Base-by-base conservation (phyloP, 2,888 invertebrate genomes). In the Drosophila bunnanda region DNA sequence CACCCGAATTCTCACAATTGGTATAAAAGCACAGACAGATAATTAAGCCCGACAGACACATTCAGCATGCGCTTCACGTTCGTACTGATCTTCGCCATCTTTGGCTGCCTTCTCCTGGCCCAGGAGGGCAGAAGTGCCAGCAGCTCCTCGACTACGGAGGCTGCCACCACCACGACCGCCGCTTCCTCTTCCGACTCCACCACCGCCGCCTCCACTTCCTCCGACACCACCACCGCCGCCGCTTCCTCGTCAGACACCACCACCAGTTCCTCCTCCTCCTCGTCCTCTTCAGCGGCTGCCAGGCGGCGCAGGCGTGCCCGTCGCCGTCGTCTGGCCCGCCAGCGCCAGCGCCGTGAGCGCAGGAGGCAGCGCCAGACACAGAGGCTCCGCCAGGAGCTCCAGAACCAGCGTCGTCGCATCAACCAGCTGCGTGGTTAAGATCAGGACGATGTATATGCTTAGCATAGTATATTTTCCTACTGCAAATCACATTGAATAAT, bases 261-360 rank as follows among this genome's bases (percentile, higher is more conserved):
- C 22, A 20, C 66, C 13, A 13, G 32, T 15, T 30, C 53, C 1
- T 30, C 65, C 12, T 38, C 60, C 7, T 53, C 65, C n/a, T 30
- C 52, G 12, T 44, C 52, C 10, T 22, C 66, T 9, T 50, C 66
- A 3, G 53, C 68, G 10, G 59, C 46, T 5, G 69, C 69, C 38
- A 69, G n/a, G 32, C 22, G 62, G n/a, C 69, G 69, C 44, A 67
- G 67, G n/a, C 43, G 43, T 34, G 54, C 25, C 15, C 69, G 69
- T 15, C 69, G 68, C 22, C 68, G 69, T 34, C 68, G 58, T 9
- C 38, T 69, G 41, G 69, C 69, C 17, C 28, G 66, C 20, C 12
- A 66, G 44, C 68, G 69, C 15, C 59, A 68, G 34, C 69, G 68
- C 10, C 53, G 68, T 25, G 44, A 41, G 46, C 69, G 69, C 32